phyloP scores from a whole-genome alignment of 37 sponge, comb jelly and placozoan genomes.

The Amphimedon queenslandica region DNA sequence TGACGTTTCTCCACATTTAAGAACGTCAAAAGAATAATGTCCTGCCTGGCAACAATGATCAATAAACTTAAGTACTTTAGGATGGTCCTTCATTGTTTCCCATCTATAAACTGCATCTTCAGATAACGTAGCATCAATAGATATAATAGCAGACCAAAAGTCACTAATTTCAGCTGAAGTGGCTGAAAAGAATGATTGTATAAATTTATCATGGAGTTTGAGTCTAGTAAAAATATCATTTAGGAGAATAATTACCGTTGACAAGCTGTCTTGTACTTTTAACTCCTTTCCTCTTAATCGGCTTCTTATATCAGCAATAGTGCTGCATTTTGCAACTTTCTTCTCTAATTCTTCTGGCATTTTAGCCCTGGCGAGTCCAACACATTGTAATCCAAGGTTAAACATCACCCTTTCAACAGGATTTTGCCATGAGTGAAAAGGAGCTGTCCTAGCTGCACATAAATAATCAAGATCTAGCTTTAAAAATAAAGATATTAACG shows the following conservation, averaged over 20 bases:
- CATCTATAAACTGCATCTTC: not conserved
- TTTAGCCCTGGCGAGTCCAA: slow-evolving; percentile 27
- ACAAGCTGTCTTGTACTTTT: not conserved
- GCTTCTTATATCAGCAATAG: not conserved
- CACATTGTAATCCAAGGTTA: slow-evolving; percentile 41
- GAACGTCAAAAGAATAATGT: slow-evolving; percentile 42
- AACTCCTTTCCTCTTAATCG: not conserved
- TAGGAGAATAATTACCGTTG: slow-evolving; percentile 13
- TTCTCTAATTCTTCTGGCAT: slow-evolving; percentile 18
- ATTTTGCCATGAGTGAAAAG: slow-evolving; percentile 29
- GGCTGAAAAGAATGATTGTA: not conserved
- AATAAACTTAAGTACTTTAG: slow-evolving; percentile 14
- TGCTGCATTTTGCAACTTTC: slow-evolving; percentile 7
- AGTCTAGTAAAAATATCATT: slow-evolving; percentile 5
- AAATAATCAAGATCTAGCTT: slow-evolving; percentile 48
- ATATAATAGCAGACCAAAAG: slow-evolving; percentile 9
- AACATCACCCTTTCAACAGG: slow-evolving; percentile 16
- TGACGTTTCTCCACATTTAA: slow-evolving; percentile 24
- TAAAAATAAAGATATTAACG: slow-evolving; percentile 40
- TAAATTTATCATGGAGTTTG: slow-evolving; percentile 7
- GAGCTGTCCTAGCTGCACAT: slow-evolving; percentile 31
- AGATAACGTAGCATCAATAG: slow-evolving; percentile 9
- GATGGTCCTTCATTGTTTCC: not conserved
- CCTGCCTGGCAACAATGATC: slow-evolving; percentile 25
- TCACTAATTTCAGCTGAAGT: slow-evolving; percentile 13